Conservation (phyloP, 2,113 vertebrate genomes). For the Prolemur simus region DNA sequence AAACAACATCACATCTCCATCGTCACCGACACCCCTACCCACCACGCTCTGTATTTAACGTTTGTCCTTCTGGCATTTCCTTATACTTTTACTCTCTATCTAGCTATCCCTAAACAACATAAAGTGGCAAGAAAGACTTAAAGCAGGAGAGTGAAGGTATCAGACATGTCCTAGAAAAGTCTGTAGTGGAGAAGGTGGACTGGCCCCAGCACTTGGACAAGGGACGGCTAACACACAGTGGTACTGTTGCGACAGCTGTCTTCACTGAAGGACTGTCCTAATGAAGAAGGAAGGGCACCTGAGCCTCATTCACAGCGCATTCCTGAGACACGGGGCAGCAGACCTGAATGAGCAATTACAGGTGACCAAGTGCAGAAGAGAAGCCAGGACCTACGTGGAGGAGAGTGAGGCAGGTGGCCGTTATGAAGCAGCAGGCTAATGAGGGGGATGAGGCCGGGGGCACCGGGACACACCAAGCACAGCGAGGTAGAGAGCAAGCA, state of each 20-base stretch:
- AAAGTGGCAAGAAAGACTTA: neutral
- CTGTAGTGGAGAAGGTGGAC: accelerated
- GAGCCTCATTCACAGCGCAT: neutral
- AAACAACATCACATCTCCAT: neutral
- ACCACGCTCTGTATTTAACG: accelerated
- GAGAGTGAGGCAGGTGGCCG: neutral
- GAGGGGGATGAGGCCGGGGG: neutral
- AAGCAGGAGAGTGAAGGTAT: neutral
- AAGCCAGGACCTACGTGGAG: accelerated
- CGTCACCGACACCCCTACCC: neutral
- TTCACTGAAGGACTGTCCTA: neutral
- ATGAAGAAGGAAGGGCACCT: neutral
- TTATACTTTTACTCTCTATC: neutral
- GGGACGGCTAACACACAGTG: too few species aligned
- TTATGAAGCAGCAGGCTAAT: neutral
- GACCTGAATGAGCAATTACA: neutral
- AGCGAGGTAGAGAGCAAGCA: neutral
- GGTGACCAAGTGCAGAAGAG: neutral
- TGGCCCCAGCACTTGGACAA: neutral
- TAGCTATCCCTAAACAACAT: neutral
- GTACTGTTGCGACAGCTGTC: accelerated
- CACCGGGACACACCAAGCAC: neutral
- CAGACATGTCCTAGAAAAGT: neutral
- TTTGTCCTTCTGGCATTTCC: neutral
- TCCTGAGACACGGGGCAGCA: neutral